Conservation (phyloP, 2,797 vertebrate genomes). For the Taeniopygia guttata region DNA sequence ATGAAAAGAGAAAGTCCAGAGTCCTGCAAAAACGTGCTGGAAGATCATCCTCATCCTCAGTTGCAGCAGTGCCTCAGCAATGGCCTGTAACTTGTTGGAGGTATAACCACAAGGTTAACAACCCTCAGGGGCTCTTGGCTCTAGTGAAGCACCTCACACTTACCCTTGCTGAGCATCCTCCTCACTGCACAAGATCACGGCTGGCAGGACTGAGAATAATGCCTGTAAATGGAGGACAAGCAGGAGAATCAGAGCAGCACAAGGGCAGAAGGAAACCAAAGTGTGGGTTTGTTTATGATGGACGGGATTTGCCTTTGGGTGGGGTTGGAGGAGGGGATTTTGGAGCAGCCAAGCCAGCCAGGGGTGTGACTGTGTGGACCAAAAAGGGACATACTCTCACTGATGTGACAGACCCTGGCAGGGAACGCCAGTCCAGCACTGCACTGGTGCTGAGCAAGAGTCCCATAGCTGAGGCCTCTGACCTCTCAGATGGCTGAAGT, state of each 20-base stretch:
- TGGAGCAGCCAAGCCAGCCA: neutral
- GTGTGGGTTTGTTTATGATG: neutral
- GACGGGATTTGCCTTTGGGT: neutral
- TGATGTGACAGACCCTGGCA: neutral
- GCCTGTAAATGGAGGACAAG: neutral
- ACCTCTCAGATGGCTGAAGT: neutral
- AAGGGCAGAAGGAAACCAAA: neutral
- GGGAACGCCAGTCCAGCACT: neutral
- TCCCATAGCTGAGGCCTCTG: neutral
- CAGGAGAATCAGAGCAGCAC: neutral
- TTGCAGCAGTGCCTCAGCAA: neutral
- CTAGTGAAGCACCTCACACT: neutral
- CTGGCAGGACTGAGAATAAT: neutral
- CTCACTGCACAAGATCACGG: neutral
- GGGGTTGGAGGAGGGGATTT: neutral
- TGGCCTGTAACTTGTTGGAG: neutral
- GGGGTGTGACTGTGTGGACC: accelerated
- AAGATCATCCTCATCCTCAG: neutral
- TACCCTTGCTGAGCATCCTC: neutral
- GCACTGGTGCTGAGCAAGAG: neutral
- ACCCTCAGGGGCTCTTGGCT: neutral
- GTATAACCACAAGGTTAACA: neutral
- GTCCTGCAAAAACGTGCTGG: neutral
- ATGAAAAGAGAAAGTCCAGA: neutral
- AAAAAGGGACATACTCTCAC: neutral